These are phyloP conservation scores for Heteromormyrus szaboi DNA, from an alignment of 2,797 vertebrate species.

Conservation along the genomic window DNA sequence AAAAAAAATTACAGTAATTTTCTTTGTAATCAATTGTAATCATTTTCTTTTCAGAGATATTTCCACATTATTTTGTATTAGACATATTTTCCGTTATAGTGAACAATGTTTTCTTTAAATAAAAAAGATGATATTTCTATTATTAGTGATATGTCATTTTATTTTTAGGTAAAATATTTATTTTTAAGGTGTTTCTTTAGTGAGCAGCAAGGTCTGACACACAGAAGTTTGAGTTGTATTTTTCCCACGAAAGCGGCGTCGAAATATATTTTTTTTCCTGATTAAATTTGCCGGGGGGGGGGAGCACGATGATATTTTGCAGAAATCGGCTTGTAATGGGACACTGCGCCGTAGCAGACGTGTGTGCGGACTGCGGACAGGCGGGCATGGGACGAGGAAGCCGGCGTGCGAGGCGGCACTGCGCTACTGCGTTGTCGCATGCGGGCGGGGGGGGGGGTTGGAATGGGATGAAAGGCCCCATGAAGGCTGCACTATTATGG, in stretches of 20 bases:
- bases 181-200: neutral
- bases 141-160: neutral
- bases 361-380: neutral
- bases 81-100: neutral
- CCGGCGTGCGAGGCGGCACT: neutral
- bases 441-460: conserved; percentile 53
- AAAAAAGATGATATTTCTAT: neutral
- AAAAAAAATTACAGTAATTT: neutral
- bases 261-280: conserved; percentile 12
- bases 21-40: neutral
- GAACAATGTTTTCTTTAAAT: neutral
- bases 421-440: neutral
- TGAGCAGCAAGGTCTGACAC: neutral
- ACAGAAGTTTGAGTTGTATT: neutral
- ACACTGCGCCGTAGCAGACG: neutral
- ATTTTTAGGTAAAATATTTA: neutral
- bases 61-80: neutral
- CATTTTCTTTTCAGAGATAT: neutral
- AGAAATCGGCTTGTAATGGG: neutral
- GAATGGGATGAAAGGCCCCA: conserved; percentile 68
- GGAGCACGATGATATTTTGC: neutral
- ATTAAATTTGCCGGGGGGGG: neutral
- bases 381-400: neutral
- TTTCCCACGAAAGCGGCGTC: neutral
- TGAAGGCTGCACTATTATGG: conserved; percentile 79